Evolutionary conservation across 2,113 vertebrate genomes (phyloP).

Genomic region (Saccopteryx bilineata): DNA sequence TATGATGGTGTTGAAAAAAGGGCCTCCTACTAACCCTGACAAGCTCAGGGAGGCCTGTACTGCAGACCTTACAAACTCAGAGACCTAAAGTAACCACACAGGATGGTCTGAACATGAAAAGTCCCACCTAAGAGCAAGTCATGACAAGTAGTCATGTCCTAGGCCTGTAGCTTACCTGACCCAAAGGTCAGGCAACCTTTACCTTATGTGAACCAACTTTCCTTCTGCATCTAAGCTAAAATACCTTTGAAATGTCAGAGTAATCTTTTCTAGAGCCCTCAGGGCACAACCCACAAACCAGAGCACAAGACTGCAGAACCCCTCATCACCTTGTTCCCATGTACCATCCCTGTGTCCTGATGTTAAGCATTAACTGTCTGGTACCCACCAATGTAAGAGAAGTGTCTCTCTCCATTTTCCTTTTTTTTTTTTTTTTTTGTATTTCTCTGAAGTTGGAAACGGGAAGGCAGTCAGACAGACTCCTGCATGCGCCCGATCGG

Average conservation of each 20-base stretch:
- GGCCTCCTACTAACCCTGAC: neutral
- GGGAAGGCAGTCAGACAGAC: too few relatives aligned
- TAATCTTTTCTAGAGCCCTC: neutral
- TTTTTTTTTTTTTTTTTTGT: neutral
- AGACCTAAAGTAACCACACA: neutral
- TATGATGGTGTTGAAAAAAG: neutral
- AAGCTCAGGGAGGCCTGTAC: neutral
- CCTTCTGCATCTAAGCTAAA: neutral
- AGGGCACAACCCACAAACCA: neutral
- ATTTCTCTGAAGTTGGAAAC: too few relatives aligned
- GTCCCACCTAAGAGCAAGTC: neutral
- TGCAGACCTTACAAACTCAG: neutral
- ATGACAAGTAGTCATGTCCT: neutral
- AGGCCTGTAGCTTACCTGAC: neutral
- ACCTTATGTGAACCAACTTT: neutral
- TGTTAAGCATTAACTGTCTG: too few relatives aligned
- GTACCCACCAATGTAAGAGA: neutral
- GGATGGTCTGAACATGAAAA: neutral
- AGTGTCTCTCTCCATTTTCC: neutral
- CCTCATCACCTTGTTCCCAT: neutral
- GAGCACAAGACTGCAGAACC: too few relatives aligned
- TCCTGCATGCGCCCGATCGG: too few relatives aligned
- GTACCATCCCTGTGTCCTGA: neutral
- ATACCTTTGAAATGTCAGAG: neutral
- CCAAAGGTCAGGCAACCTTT: neutral